Percentiles rank a stretch among this genome's conserved stretches.
phyloP scores from a whole-genome alignment of 2,797 vertebrate genomes.

The Psittacula derbiana region DNA sequence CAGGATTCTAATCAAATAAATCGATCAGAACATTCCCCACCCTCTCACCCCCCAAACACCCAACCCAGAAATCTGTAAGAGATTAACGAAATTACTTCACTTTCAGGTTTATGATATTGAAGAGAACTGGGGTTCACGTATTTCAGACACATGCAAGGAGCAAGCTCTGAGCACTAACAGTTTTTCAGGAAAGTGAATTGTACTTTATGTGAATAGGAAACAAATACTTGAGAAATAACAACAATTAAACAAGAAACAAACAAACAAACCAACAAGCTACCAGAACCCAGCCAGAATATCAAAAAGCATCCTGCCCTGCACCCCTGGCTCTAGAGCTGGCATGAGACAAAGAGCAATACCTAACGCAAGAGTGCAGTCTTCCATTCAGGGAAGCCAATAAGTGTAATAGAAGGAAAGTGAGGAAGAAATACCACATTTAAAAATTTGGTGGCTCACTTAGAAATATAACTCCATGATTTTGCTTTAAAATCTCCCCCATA shows the following conservation, averaged over 20 bases:
- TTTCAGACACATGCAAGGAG: not conserved
- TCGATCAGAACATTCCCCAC: not conserved
- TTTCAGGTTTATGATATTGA: not conserved
- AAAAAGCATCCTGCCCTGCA: not conserved
- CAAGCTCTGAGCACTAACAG: not conserved
- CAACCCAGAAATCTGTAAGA: not conserved
- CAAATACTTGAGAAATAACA: not conserved
- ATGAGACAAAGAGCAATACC: not conserved
- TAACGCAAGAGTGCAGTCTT: not conserved
- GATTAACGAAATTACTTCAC: not conserved
- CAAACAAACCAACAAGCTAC: not conserved
- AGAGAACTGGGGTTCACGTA: not conserved
- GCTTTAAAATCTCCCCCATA: slow-evolving; percentile 27
- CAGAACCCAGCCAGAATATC: not conserved
- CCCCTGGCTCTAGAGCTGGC: not conserved
- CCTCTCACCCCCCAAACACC: not conserved
- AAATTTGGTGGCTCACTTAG: slow-evolving; percentile 3
- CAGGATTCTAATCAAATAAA: not conserved
- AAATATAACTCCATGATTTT: slow-evolving; percentile 14
- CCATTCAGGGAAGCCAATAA: not conserved
- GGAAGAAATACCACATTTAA: not conserved
- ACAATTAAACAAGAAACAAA: not conserved
- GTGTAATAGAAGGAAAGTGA: not conserved
- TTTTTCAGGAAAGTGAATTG: not conserved
- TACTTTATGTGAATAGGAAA: not conserved